Evolutionary conservation across 2,797 vertebrate genomes (phyloP), one percentile per base, ranked within the genome.

Genomic region (Hydrocynus forskahlii): DNA sequence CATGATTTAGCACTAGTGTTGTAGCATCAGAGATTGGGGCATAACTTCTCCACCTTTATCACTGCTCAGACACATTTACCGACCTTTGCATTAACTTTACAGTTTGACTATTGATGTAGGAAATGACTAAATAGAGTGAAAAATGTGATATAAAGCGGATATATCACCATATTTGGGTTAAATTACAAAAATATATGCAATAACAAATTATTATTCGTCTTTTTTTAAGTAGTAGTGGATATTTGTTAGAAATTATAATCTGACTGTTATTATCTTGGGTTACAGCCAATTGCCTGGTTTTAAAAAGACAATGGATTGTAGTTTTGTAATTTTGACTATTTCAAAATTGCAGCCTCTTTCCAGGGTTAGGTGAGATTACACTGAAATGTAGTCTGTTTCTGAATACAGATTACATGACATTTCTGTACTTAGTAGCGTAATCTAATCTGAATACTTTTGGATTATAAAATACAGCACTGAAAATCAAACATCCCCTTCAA

Each of bases 1-100:
- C 82, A 82, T 83, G 87, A 86, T 88, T 89, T 81, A 43, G 76
- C 80, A 78, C 73, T 77, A 79, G 78, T 64, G 50, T 76, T 86
- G 85, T 81, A 69, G 76, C 83, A 80, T 62, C 40, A 80, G 83
- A 83, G 74, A 23, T 78, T 25, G 78, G 78, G 45, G 29, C 76
- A 74, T 80, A 66, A 76, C 76, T 80, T 75, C 59, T 82, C 66
- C 57, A 73, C 75, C 25, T 55, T 5, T 21, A 45, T 54, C 78
- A 75, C 78, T 84, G 54, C 35, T 7, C 69, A 70, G 23, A 67
- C 48, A 63, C n/a, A 77, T 68, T 82, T 83, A 57, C 16, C 5
- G 16, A 13, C 17, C 70, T 73, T 54, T 75, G 16, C 8, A 16
- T 38, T 12, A 48, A 7, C 72, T 64, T 79, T 64, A 35, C 14